Percentiles rank a stretch among this genome's conserved stretches.
These are phyloP conservation scores for Tetrax tetrax DNA, from an alignment of 2,113 vertebrate species.

Conservation along the genomic window DNA sequence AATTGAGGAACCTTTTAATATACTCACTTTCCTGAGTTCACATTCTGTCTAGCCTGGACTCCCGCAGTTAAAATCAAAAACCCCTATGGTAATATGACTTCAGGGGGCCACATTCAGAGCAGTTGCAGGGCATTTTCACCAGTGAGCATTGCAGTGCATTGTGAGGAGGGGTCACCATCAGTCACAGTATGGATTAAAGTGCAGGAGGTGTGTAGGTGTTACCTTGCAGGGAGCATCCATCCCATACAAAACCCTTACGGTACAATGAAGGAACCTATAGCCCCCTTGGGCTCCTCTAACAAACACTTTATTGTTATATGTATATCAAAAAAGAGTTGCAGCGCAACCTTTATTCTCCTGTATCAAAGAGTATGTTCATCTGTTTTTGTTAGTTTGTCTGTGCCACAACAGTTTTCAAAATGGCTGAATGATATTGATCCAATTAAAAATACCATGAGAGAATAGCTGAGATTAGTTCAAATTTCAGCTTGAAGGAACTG, in stretches of 20 bases:
- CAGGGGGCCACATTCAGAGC: background rate
- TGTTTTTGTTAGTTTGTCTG: background rate
- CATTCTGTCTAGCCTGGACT: background rate
- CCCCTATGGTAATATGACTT: background rate
- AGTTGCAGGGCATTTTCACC: background rate
- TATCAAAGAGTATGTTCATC: background rate
- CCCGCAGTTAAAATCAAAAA: conserved; percentile 37
- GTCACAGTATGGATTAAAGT: conserved; percentile 2
- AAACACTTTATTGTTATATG: background rate
- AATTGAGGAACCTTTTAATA: conserved; percentile 34
- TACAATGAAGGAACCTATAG: background rate
- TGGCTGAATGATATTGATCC: conserved; percentile 49
- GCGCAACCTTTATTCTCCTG: background rate
- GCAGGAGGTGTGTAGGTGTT: background rate
- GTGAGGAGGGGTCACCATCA: conserved; percentile 4
- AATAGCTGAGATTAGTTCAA: background rate
- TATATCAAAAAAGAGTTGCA: background rate
- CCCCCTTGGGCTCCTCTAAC: background rate
- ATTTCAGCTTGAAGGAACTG: background rate
- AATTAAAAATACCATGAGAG: background rate
- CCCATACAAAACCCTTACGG: background rate
- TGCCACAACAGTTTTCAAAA: conserved; percentile 30
- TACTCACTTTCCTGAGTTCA: background rate
- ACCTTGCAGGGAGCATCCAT: background rate
- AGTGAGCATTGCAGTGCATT: background rate